A percentile compares a stretch with the other conserved stretches of the same genome.
Conservation (phyloP, 2,113 vertebrate species). For the Trichechus manatus region DNA sequence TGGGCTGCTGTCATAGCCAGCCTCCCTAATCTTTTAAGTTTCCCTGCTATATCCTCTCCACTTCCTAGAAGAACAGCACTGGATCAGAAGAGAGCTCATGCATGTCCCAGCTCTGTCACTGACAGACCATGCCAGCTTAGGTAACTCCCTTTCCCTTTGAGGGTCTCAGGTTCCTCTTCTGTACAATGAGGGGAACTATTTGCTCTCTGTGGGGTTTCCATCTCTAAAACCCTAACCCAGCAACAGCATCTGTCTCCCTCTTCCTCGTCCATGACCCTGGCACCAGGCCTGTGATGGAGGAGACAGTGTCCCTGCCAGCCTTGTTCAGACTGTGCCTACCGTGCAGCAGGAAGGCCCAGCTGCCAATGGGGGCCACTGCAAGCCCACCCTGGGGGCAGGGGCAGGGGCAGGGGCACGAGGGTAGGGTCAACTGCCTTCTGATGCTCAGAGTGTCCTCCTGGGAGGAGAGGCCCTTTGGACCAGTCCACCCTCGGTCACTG, state of each 20-base stretch:
- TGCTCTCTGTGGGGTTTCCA: neutral
- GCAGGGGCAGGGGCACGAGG: neutral
- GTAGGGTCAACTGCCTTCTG: neutral
- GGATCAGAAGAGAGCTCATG: neutral
- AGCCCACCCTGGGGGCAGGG: constrained; percentile 84
- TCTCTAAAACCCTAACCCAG: neutral
- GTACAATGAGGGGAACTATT: neutral
- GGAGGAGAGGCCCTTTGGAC: neutral
- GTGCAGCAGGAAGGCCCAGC: constrained; percentile 87
- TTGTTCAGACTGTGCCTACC: constrained; percentile 88
- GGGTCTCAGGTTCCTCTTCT: neutral
- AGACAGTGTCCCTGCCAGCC: constrained; percentile 86
- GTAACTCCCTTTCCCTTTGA: neutral
- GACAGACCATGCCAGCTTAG: neutral
- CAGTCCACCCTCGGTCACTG: neutral
- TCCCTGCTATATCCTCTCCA: neutral
- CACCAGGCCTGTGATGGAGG: constrained; percentile 87
- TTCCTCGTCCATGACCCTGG: neutral
- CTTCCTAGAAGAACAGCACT: neutral
- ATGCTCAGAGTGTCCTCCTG: neutral
- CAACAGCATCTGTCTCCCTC: too few species aligned
- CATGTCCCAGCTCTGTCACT: neutral
- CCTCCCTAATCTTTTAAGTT: neutral
- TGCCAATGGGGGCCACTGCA: constrained; percentile 85
- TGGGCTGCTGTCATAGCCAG: neutral